Conservation (phyloP, 2,113 vertebrate species). For the Xyliphius kryptos region DNA sequence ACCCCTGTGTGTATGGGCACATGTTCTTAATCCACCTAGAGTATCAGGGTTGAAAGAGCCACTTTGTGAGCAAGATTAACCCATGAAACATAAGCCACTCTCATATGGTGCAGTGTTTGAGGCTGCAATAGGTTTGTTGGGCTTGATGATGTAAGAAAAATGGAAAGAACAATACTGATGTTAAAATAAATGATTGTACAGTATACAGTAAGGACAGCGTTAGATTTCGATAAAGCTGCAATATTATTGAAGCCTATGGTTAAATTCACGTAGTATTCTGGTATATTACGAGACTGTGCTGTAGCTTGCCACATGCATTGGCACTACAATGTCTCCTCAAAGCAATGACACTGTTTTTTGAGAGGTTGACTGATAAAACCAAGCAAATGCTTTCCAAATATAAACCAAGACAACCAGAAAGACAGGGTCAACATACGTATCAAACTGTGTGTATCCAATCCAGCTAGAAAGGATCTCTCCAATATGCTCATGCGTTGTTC, state of each 20-base stretch:
- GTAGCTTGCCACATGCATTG: slow-evolving; percentile 54
- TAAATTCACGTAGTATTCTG: slow-evolving; percentile 26
- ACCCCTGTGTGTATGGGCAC: slow-evolving; percentile 12
- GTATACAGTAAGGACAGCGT: neutral
- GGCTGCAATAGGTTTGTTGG: neutral
- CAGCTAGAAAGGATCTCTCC: slow-evolving; percentile 49
- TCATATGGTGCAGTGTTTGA: slow-evolving; percentile 19
- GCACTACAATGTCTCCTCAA: slow-evolving; percentile 22
- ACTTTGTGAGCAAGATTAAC: slow-evolving; percentile 56
- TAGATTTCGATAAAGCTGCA: neutral
- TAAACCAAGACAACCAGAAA: neutral
- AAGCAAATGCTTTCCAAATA: neutral
- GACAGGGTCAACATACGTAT: neutral
- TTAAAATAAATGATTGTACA: too few relatives aligned
- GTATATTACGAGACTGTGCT: slow-evolving; percentile 35
- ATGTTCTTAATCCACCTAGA: slow-evolving; percentile 32
- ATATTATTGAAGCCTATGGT: neutral
- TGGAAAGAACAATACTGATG: neutral
- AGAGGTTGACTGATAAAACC: neutral
- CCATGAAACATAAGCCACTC: slow-evolving; percentile 41
- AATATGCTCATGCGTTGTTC: slow-evolving; percentile 15
- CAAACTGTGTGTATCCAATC: slow-evolving; percentile 56
- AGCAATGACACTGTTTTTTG: neutral
- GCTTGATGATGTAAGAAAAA: neutral
- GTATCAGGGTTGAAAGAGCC: slow-evolving; percentile 53